These are phyloP conservation scores for Brenthis hecate DNA, from an alignment of 2,888 invertebrate species.

Conservation along the genomic window DNA sequence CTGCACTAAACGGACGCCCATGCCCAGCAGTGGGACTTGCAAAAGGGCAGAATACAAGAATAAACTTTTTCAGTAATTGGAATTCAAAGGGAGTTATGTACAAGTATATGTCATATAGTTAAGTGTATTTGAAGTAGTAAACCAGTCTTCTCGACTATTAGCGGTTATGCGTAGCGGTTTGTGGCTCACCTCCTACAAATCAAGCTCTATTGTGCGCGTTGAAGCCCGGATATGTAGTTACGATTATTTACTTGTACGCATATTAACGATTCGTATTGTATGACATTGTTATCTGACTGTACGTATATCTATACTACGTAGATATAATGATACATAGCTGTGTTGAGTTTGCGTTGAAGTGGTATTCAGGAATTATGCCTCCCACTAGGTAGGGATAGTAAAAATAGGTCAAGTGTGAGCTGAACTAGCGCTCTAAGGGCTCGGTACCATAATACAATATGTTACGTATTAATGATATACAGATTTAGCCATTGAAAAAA, in stretches of 20 bases:
- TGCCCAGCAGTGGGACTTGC: too few species aligned
- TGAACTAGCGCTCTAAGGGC: too few species aligned
- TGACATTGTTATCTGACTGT: neutral
- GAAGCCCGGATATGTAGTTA: conserved; percentile 14
- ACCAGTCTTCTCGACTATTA: conserved; percentile 21
- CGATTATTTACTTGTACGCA: conserved; percentile 9
- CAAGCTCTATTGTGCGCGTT: conserved; percentile 41
- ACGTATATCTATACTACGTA: too few species aligned
- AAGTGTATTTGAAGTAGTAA: conserved; percentile 4
- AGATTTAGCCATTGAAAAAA: too few species aligned
- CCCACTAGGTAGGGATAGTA: too few species aligned
- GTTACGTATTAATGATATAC: too few species aligned
- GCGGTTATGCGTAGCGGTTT: conserved; percentile 27
- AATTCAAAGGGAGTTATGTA: neutral
- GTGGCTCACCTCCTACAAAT: conserved; percentile 42
- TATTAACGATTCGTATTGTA: conserved; percentile 6
- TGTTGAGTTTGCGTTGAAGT: neutral
- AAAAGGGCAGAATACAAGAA: too few species aligned
- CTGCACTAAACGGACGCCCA: too few species aligned
- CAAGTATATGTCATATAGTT: neutral
- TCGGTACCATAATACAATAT: too few species aligned
- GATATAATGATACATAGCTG: neutral
- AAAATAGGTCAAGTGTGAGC: too few species aligned
- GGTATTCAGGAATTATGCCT: neutral
- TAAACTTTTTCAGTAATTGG: neutral